Evolutionary conservation across 1,140 invertebrate species (phyloP).

Genomic region (Penaeus chinensis): DNA sequence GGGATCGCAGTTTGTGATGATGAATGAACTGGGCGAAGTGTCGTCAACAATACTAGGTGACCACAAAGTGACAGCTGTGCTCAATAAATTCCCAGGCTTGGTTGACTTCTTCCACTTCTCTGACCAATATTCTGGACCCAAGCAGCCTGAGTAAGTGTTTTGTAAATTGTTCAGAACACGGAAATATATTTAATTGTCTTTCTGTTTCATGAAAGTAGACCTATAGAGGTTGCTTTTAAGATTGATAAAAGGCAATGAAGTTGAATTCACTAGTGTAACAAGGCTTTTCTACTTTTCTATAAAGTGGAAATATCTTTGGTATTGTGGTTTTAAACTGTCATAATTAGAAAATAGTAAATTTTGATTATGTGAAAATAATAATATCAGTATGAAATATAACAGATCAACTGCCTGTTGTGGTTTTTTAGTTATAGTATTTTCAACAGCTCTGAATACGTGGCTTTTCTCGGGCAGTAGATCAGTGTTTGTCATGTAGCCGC

Average conservation of each 20-base stretch:
- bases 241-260: background rate
- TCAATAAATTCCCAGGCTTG: conserved; percentile 86
- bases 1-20: conserved; percentile 77
- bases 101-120: conserved; percentile 98
- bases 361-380: no score
- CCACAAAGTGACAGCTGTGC: conserved; percentile 81
- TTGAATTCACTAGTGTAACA: no score
- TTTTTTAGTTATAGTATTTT: no score
- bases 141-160: conserved; percentile 78
- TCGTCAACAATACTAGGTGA: conserved; percentile 84
- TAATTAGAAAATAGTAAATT: no score
- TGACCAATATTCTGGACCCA: conserved; percentile 92
- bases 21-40: conserved; percentile 92
- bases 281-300: no score
- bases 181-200: background rate
- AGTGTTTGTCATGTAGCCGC: no score
- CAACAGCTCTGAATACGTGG: no score
- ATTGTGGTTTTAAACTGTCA: no score
- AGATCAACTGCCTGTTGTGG: no score
- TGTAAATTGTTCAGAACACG: background rate
- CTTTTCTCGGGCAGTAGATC: no score
- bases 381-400: no score
- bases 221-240: background rate
- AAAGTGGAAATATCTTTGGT: no score
- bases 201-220: background rate